Conservation (phyloP, 2,113 vertebrate genomes). For the Orientallactaga bullata region DNA sequence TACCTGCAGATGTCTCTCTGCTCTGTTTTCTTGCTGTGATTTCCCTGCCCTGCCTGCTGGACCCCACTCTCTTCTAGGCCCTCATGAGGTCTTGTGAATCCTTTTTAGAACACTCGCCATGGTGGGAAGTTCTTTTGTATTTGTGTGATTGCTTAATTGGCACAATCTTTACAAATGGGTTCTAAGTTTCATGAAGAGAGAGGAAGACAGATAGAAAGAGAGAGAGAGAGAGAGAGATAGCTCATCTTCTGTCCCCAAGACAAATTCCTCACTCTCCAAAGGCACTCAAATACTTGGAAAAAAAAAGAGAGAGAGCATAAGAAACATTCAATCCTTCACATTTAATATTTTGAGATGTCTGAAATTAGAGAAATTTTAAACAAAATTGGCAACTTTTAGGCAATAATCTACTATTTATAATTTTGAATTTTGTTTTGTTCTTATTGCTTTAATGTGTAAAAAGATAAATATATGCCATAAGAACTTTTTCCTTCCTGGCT, state of each 20-base stretch:
- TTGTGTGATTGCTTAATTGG: not conserved
- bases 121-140: not conserved
- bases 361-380: not conserved
- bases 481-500: not conserved
- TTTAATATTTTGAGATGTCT: not conserved
- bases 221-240: not conserved
- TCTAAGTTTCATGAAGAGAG: not conserved
- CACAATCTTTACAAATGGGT: not conserved
- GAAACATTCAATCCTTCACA: not conserved
- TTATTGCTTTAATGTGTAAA: not conserved
- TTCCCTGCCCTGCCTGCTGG: rapidly evolving
- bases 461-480: not conserved
- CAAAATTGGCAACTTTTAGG: not conserved
- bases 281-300: not conserved
- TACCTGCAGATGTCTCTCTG: not conserved
- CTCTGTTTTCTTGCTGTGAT: not conserved
- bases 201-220: not conserved
- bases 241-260: not conserved
- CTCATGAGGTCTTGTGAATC: rapidly evolving
- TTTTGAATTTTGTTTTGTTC: not conserved
- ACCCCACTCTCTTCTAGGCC: rapidly evolving
- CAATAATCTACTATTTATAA: not conserved
- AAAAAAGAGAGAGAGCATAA: not conserved
- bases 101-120: not conserved
- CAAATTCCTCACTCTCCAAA: not conserved